These are phyloP conservation scores for Lacerta bilineata DNA, from an alignment of 2,797 vertebrate species.

Conservation along the genomic window DNA sequence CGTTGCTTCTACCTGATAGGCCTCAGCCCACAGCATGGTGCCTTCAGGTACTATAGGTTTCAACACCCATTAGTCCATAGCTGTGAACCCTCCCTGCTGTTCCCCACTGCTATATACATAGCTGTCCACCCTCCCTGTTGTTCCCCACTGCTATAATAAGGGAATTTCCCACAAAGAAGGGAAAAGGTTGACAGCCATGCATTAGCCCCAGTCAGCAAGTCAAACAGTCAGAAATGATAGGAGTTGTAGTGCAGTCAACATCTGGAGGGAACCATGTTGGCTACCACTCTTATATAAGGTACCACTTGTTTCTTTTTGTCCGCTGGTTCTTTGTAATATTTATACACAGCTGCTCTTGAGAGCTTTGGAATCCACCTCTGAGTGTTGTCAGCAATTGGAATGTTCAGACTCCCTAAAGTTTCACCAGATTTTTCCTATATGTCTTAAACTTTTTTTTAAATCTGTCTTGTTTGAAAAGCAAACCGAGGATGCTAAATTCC, in stretches of 20 bases:
- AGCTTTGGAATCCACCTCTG: neutral
- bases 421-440: neutral
- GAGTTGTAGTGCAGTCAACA: no score
- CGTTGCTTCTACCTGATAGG: neutral
- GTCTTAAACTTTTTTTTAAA: neutral
- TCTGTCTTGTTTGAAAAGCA: neutral
- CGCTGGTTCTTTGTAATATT: neutral
- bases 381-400: neutral
- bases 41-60: no score
- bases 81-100: no score
- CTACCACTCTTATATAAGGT: neutral
- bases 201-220: no score
- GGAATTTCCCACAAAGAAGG: no score
- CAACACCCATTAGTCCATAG: no score
- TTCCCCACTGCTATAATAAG: no score
- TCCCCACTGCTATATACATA: no score
- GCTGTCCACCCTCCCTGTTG: no score
- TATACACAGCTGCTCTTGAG: neutral
- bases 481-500: neutral
- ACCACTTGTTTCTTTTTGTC: neutral
- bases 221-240: no score
- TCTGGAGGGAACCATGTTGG: no score
- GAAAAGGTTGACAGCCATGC: no score
- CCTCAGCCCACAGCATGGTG: neutral
- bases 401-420: neutral